Base-by-base conservation (phyloP, 2,797 vertebrate genomes). In the Enteromius unitaeniatus region DNA sequence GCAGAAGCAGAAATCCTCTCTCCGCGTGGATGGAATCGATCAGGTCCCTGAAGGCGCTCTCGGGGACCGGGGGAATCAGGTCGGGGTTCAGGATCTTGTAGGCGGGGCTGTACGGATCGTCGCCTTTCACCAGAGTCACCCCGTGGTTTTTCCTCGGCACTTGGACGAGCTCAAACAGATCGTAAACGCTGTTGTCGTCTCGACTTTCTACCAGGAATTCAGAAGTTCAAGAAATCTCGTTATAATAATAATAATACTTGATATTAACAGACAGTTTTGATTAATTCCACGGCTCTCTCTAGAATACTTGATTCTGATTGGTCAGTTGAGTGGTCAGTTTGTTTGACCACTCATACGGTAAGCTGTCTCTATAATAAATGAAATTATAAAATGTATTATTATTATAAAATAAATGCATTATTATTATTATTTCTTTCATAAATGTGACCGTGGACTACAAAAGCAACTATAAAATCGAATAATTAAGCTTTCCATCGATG, bases 11-110 rank as follows among this genome's bases (percentile, higher is more conserved):
- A 92, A 99, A 99, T 19, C 98, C 98, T 81, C 97, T 95, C 87
- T 95, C 95, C 49, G 92, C 93, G 26, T 94, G 95, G 86, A 96
- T 93, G 73, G 95, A 93, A 58, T 93, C 93, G 45, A 96, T 31
- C 70, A 99, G 95, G 89, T 95, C 94, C 91, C 94, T 91, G 4
- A 99, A 94, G 82, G 92, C 90, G 26, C 92, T 92, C 0, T 96
- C 89, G 67, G 94, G 94, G 89, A 97, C 94, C 0, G 97, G 94
- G 60, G 98, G 98, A 82, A 99, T 95, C 68, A 97, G 95, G 93
- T 98, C 96, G 53, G 97, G 97, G 9, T 97, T 95, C 86, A 97
- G 93, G 88, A 99, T 98, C 67, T 96, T 97, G 89, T 97, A 99
- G 0, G 98, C 97, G 5, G 97, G 97, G 83, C 89, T 87, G 73